Conservation (phyloP, 2,797 vertebrate species). For the Halcyon smyrnensis region DNA sequence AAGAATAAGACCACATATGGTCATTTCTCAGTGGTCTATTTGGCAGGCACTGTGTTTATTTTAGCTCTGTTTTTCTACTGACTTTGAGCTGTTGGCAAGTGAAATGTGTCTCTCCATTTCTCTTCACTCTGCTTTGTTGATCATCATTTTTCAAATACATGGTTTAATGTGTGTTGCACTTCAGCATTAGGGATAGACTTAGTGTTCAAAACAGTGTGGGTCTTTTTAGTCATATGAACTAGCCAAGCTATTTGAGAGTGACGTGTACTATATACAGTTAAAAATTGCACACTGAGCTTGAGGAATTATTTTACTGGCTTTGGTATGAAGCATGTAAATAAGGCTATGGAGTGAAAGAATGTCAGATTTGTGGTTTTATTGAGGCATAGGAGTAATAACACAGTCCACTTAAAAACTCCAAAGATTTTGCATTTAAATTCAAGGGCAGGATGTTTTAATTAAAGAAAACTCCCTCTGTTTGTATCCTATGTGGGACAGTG, state of each 20-base stretch:
- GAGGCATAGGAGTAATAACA: slow-evolving; percentile 77
- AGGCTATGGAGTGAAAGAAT: slow-evolving; percentile 39
- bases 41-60: not conserved
- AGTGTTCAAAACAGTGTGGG: not conserved
- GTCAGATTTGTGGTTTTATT: slow-evolving; percentile 85
- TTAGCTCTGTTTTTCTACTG: not conserved
- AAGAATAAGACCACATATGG: not conserved
- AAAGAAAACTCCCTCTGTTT: not conserved
- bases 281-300: slow-evolving; percentile 62
- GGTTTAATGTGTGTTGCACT: not conserved
- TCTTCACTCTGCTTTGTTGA: not conserved
- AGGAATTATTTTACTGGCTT: slow-evolving; percentile 69
- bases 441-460: slow-evolving; percentile 73
- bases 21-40: not conserved
- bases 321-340: not conserved
- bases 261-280: not conserved
- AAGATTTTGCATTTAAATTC: slow-evolving; percentile 78
- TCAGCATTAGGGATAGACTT: not conserved
- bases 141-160: not conserved
- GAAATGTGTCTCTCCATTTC: not conserved
- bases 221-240: not conserved
- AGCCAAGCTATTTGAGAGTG: not conserved
- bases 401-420: slow-evolving; percentile 73
- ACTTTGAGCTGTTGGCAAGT: not conserved
- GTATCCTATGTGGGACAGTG: slow-evolving; percentile 38